Conservation (phyloP, 2,113 vertebrate species). For the Eonycteris spelaea region DNA sequence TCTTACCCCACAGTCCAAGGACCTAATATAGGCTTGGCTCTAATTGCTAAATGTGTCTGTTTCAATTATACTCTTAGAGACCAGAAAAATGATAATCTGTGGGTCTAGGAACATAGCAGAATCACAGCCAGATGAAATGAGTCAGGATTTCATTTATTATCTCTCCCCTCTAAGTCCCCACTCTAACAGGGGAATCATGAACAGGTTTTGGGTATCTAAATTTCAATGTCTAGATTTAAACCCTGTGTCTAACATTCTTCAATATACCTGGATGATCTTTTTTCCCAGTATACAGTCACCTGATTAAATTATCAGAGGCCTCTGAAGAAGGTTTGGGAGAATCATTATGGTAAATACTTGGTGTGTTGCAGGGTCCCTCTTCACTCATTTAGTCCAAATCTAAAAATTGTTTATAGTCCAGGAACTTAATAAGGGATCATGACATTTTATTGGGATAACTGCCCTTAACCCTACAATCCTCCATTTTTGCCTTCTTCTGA, state of each 20-base stretch:
- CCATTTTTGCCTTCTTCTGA: not conserved
- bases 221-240: not conserved
- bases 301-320: not conserved
- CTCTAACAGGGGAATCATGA: not conserved
- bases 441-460: not conserved
- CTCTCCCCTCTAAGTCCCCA: no score
- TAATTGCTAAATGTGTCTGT: not conserved
- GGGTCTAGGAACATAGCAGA: not conserved
- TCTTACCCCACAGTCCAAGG: not conserved
- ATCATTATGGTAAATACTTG: not conserved
- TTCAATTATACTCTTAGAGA: not conserved
- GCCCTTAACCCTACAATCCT: not conserved
- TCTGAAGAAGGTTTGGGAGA: not conserved
- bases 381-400: not conserved
- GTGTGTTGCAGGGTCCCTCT: not conserved
- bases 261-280: not conserved
- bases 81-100: not conserved
- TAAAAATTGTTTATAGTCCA: not conserved
- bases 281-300: not conserved
- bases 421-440: not conserved
- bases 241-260: not conserved
- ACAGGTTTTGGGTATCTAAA: not conserved
- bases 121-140: not conserved
- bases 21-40: not conserved
- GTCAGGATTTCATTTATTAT: not conserved